phyloP scores from a whole-genome alignment of 1,140 invertebrate species.

The Apis mellifera region DNA sequence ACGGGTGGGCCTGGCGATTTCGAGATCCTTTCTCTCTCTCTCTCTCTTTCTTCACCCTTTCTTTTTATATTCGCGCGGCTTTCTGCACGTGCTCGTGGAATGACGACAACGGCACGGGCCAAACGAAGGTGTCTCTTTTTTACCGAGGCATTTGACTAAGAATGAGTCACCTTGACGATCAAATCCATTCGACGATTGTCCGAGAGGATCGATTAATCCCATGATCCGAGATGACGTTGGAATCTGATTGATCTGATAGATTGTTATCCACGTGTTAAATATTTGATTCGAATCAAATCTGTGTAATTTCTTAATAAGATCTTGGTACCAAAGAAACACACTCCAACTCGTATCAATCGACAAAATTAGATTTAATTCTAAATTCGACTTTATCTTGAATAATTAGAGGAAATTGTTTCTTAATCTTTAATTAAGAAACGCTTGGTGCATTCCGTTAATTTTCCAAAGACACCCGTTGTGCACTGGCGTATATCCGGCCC shows the following conservation, averaged over 20 bases:
- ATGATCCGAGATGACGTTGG: no score
- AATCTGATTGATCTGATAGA: no score
- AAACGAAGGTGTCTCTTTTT: not conserved
- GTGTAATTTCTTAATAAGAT: no score
- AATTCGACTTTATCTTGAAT: not conserved
- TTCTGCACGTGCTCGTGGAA: slow-evolving; percentile 43
- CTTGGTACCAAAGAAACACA: no score
- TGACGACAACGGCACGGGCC: slow-evolving; percentile 33
- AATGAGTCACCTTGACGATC: not conserved
- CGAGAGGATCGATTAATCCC: no score
- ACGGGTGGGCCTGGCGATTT: slow-evolving; percentile 62
- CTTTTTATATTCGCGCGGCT: slow-evolving; percentile 49
- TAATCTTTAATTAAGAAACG: not conserved
- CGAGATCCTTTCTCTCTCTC: not conserved
- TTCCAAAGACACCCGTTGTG: slow-evolving; percentile 53
- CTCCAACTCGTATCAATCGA: no score
- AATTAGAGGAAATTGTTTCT: not conserved
- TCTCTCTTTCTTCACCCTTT: slow-evolving; percentile 22
- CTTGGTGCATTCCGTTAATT: not conserved
- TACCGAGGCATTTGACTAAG: slow-evolving; percentile 1
- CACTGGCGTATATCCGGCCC: slow-evolving; percentile 50
- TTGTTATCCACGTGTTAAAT: no score
- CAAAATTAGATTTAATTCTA: no score
- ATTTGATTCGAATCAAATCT: no score
- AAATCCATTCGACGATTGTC: not conserved